Conservation (phyloP, 2,888 invertebrate genomes). For the Drosophila borealis region DNA sequence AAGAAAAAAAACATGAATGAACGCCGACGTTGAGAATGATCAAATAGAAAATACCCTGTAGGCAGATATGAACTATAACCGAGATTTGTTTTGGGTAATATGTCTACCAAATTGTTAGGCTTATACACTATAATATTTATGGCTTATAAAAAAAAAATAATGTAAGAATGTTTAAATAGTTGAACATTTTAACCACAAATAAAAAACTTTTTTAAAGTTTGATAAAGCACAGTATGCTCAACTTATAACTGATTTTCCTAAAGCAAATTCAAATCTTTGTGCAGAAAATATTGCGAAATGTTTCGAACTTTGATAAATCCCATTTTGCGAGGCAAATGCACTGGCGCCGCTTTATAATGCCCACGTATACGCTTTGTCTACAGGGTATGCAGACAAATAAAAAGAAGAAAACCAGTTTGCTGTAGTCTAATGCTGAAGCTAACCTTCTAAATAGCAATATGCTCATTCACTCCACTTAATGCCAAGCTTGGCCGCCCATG, state of each 20-base stretch:
- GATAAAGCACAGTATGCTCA: too few relatives aligned
- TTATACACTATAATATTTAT: too few relatives aligned
- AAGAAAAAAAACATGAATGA: not conserved
- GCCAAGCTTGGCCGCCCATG: constrained; percentile 73
- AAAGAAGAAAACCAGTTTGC: constrained; percentile 50
- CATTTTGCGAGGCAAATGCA: not conserved
- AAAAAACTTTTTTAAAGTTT: too few relatives aligned
- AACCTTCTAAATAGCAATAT: constrained; percentile 68
- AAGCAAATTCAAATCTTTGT: too few relatives aligned
- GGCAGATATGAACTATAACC: not conserved
- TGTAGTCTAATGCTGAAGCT: constrained; percentile 37
- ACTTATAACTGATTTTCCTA: too few relatives aligned
- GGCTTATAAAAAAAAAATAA: too few relatives aligned
- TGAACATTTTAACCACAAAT: too few relatives aligned
- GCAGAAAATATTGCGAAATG: too few relatives aligned
- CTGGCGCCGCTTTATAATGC: not conserved
- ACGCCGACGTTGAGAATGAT: not conserved
- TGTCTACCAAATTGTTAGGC: too few relatives aligned
- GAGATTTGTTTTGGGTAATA: not conserved
- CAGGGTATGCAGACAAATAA: constrained; percentile 16
- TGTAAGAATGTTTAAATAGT: too few relatives aligned
- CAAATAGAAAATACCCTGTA: constrained; percentile 1
- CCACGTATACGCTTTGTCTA: not conserved
- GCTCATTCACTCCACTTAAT: constrained; percentile 71
- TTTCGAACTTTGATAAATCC: too few relatives aligned